A percentile compares a stretch with the other conserved stretches of the same genome.
Evolutionary conservation across 2,888 invertebrate species (phyloP).

Genomic region (Didymodactylos carnosus): DNA sequence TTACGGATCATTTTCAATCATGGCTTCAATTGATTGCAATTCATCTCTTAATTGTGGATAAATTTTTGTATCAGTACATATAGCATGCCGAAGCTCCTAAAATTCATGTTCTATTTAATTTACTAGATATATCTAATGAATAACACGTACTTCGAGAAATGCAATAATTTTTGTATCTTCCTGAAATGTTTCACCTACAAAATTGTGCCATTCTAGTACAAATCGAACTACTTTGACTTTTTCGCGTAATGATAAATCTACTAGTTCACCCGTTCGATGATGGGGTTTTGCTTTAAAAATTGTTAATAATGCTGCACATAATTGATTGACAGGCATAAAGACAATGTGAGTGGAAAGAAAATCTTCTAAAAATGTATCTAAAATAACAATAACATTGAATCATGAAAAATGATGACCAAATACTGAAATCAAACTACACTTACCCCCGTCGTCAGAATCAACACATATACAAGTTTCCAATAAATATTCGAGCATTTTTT

Average conservation of each 20-base stretch:
- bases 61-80: constrained; percentile 46
- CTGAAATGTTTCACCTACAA: constrained; percentile 52
- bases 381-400: not conserved
- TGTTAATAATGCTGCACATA: constrained; percentile 51
- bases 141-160: constrained; percentile 46
- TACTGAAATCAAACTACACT: constrained; percentile 22
- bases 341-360: constrained; percentile 61
- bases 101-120: constrained; percentile 7
- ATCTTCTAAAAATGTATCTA: constrained; percentile 61
- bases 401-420: constrained; percentile 16
- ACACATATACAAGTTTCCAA: constrained; percentile 56
- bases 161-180: constrained; percentile 50
- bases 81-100: constrained; percentile 49
- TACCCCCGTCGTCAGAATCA: constrained; percentile 31
- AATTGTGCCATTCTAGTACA: constrained; percentile 53
- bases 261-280: not conserved
- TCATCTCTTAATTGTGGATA: constrained; percentile 42
- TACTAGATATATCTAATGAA: not conserved
- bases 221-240: constrained; percentile 41
- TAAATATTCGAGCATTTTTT: constrained; percentile 65
- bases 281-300: constrained; percentile 40
- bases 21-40: constrained; percentile 40
- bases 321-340: constrained; percentile 54
- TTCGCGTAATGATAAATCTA: not conserved
- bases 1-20: constrained; percentile 17